Percentiles rank a stretch among this genome's conserved stretches.
These are phyloP conservation scores for Dromiciops gliroides DNA, from an alignment of 2,113 vertebrate species.

Conservation along the genomic window DNA sequence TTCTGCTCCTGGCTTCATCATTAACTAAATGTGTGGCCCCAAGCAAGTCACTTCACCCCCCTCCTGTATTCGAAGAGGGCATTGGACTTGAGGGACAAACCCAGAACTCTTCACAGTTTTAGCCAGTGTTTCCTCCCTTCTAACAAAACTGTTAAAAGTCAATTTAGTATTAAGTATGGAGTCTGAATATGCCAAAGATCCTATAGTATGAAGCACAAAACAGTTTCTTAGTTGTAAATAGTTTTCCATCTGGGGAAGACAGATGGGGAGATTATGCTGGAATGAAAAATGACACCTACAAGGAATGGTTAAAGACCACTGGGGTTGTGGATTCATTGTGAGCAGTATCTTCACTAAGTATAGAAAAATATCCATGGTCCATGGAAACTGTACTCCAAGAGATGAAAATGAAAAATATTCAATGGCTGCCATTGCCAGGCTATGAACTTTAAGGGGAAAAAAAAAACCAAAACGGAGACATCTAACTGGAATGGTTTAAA, in stretches of 20 bases:
- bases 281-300: neutral
- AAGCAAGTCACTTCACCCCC: neutral
- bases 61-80: neutral
- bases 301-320: neutral
- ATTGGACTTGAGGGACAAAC: neutral
- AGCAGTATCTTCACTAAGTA: neutral
- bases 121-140: neutral
- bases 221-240: neutral
- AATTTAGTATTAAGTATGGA: slow-evolving; percentile 36
- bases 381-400: neutral
- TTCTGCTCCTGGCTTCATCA: neutral
- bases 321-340: neutral
- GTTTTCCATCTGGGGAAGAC: neutral
- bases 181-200: neutral
- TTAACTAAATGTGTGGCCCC: neutral
- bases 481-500: neutral
- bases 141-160: slow-evolving; percentile 9
- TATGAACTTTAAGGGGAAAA: neutral
- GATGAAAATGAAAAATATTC: neutral
- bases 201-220: neutral
- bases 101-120: neutral
- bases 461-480: neutral
- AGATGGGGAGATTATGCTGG: neutral
- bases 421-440: neutral
- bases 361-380: neutral